Base-by-base conservation (phyloP, 2,113 vertebrate genomes). In the Heptranchias perlo region DNA sequence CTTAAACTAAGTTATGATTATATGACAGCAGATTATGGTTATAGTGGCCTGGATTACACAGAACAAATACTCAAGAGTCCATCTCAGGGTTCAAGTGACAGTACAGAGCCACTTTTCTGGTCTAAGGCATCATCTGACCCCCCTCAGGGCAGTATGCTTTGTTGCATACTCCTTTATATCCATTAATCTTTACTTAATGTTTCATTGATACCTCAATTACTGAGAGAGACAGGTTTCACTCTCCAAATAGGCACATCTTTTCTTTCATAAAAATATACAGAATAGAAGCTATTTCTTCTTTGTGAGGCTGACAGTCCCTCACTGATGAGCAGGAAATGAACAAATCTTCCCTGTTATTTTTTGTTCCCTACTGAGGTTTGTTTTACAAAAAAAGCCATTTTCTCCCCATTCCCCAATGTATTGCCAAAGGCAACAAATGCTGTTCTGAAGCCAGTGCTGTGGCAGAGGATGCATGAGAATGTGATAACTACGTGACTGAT, bases 151-250 rank as follows among this genome's bases (percentile, higher is more conserved):
- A 94, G 35, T 21, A 4, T 64, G 61, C 61, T 64, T 94, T 94
- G 91, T 94, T 23, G 39, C 91, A 39, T 5, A 39, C 31, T 64
- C 58, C 31, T 62, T 64, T 62, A 21, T 64, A 62, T 62, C 61
- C 91, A 94, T 62, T 44, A 64, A n/a, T 21, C 35, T 58, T 35
- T 58, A 62, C 91, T 94, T 62, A 94, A 64, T 64, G 61, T 64
- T 64, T 39, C 61, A 64, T 44, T 94, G n/a, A 94, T 94, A 64
- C 91, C 61, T 94, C 61, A 94, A 94, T 94, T 64, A 94, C 91
- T 28, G n/a, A 8, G 58, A 69, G 86, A 89, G 86, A 89, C 25
- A 31, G 86, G 49, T 25, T 89, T 89, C 25, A 28, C 86, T 89
- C 47, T 49, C 86, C 86, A 89, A 89, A 89, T 11, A 52, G 47